Percentiles rank a stretch among this genome's conserved stretches.
Conservation (phyloP, 2,888 invertebrate genomes). For the Pristionchus arcanus region DNA sequence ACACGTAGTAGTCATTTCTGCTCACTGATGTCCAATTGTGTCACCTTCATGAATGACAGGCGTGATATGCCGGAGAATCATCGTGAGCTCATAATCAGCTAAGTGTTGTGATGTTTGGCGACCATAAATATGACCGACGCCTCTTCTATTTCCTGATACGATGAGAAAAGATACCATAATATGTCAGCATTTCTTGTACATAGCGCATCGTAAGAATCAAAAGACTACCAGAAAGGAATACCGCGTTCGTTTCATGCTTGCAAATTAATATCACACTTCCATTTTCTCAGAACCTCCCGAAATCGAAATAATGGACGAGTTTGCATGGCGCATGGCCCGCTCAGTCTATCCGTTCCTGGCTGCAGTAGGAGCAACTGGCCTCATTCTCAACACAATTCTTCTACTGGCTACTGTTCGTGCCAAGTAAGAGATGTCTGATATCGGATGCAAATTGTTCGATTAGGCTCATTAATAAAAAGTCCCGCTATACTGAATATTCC, state of each 20-base stretch:
- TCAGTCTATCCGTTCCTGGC: not conserved
- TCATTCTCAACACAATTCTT: not conserved
- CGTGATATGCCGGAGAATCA: not conserved
- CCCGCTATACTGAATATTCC: no score
- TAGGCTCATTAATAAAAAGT: no score
- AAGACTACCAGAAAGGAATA: no score
- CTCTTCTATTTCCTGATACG: not conserved
- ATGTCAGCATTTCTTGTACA: not conserved
- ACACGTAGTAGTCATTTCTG: not conserved
- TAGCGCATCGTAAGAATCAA: no score
- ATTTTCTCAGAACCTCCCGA: no score
- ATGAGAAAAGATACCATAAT: no score
- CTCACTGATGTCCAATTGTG: not conserved
- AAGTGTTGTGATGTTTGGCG: not conserved
- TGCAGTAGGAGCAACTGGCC: not conserved
- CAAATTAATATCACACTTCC: no score
- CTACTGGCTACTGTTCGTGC: not conserved
- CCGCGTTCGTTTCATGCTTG: no score
- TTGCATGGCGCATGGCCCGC: not conserved
- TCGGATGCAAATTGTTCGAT: no score
- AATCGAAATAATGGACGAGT: not conserved
- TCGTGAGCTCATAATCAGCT: not conserved
- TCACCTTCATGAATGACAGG: no score
- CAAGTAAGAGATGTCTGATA: no score
- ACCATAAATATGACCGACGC: not conserved